Evolutionary conservation across 2,888 invertebrate species (phyloP), one percentile per base, ranked within the genome.

Genomic region (Ceriagrion tenellum): DNA sequence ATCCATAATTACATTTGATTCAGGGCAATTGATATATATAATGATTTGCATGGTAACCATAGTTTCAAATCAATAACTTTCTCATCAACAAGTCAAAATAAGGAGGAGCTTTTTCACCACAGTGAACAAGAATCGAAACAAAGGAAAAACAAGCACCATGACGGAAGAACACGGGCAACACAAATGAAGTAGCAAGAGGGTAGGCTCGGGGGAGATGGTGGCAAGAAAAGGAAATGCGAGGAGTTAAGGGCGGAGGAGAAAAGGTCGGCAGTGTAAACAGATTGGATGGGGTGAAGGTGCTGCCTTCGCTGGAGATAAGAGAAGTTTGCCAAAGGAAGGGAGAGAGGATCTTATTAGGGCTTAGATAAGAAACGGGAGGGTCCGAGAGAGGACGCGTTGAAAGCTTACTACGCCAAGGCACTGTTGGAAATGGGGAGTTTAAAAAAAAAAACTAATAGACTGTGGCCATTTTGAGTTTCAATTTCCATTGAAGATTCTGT

Each of bases 281-380:
- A 69, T 63, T 93, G 93, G 74, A 93, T 69, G 93, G 93, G 69
- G n/a, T 40, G 63, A 69, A 63, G 69, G 93, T 69, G 30, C 69
- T 69, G 90, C 69, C 69, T 40, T 74, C 47, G 35, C 81, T 4
- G 81, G 47, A 93, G 93, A 93, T 93, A 93, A 93, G 93, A 47
- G 93, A 93, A 35, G 63, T 69, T 93, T 40, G 93, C 69, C 47
- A 74, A 93, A 69, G 69, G 69, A 59, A 93, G 91, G 59, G 63
- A 35, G 69, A n/a, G 81, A 81, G 69, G 93, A 93, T 93, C 93
- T 93, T 93, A 93, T 93, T 93, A 93, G 69, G 93, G 93, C 26
- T 63, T 47, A 47, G 69, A 93, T 69, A 93, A 47, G 63, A 63
- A 63, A 47, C 47, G 69, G 69, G 93, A 40, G 56, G 30, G 90